Evolutionary conservation across 2,888 invertebrate genomes (phyloP).

Genomic region (Heliconius erato): DNA sequence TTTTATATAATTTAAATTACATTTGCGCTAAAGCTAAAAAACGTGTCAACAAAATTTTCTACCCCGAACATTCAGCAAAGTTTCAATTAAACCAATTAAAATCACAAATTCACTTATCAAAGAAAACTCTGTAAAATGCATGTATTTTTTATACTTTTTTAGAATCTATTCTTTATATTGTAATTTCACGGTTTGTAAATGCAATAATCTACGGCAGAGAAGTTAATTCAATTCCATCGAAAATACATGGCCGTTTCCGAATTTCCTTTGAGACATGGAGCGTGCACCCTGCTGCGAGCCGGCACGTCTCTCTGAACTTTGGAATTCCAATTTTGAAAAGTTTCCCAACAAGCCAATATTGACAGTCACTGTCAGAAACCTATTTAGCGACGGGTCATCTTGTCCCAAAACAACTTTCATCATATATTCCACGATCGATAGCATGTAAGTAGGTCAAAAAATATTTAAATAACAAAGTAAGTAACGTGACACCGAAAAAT

Average conservation of each 20-base stretch:
- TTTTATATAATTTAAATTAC: neutral
- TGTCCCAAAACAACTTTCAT: conserved; percentile 53
- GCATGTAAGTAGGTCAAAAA: conserved; percentile 11
- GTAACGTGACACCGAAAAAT: neutral
- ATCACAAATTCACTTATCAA: neutral
- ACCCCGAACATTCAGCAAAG: neutral
- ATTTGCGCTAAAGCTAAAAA: neutral
- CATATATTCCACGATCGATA: conserved; percentile 32
- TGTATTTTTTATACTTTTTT: conserved; percentile 5
- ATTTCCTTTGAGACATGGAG: conserved; percentile 84
- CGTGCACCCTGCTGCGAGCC: conserved; percentile 76
- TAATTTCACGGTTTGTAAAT: conserved; percentile 79
- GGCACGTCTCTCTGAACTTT: conserved; percentile 82
- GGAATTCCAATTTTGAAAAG: conserved; percentile 86
- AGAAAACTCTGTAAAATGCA: neutral
- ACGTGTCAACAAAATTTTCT: neutral
- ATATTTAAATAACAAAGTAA: conserved; percentile 27
- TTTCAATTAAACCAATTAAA: neutral
- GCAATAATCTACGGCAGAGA: conserved; percentile 78
- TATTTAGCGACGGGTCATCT: conserved; percentile 66
- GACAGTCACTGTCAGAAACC: conserved; percentile 81
- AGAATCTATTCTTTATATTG: conserved; percentile 49
- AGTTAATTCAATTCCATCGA: conserved; percentile 82
- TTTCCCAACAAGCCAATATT: conserved; percentile 82
- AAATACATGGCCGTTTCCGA: conserved; percentile 81